Base-by-base conservation (phyloP, 2,797 vertebrate species). In the Microctenopoma lineatum region DNA sequence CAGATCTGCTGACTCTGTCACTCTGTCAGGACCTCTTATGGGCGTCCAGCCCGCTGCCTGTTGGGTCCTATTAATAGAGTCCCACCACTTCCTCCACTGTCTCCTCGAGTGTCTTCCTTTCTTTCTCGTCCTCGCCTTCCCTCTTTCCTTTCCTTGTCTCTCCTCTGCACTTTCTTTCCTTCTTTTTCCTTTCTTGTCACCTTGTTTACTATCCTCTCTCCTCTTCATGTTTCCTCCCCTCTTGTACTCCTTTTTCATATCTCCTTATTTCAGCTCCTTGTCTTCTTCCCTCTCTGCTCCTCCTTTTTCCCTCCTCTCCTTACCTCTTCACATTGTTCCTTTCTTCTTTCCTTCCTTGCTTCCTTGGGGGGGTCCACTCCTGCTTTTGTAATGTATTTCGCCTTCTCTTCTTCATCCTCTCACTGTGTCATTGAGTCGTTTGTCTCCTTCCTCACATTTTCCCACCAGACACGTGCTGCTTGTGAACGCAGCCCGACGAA, bases 41-140 rank as follows among this genome's bases (percentile, higher is more conserved):
- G 84, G 74, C 73, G 82, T 85, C 81, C 84, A 81, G 70, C 66
- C 58, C 18, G 72, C 77, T 85, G 86, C 88, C 86, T 92, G 87
- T 71, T 2, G 50, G 55, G 3, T 55, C 45, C 89, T 94, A 93
- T 86, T 89, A 91, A 89, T 94, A 93, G 88, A n/a, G 16, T 45
- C 1, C 42, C 12, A 13, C 39, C 39, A 41, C 12, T 16, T 45
- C 34, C 29, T 60, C 54, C 44, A 27, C 8, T 36, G 4, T 25
- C 36, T 48, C 21, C 21, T 21, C 21, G 21, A 2, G 21, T 21
- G 21, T 21, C 21, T 21, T 21, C 2, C 21, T 21, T 21, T 21
- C 21, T 21, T 21, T 21, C 21, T 21, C 21, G 21, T 21, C 21
- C 21, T 21, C 21, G 21, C 21, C 21, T 21, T 21, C 2, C 21